phyloP scores from a whole-genome alignment of 2,113 vertebrate genomes.

The Trochalopteron elliotii region DNA sequence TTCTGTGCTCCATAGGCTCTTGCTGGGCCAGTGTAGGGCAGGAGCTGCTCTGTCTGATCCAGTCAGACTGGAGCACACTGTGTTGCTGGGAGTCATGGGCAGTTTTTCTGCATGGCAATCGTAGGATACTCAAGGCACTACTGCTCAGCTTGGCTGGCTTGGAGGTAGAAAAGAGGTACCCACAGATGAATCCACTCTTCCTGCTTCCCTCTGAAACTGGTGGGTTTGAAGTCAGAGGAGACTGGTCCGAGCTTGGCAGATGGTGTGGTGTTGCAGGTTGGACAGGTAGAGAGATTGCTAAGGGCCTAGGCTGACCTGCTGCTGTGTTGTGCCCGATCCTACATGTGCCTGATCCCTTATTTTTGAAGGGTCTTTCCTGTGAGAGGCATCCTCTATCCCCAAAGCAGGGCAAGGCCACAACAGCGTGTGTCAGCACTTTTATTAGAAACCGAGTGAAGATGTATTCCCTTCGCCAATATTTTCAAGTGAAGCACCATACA shows the following conservation, averaged over 20 bases:
- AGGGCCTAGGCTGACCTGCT: neutral
- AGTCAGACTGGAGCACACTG: neutral
- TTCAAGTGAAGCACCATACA: conserved; percentile 7
- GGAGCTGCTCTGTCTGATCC: neutral
- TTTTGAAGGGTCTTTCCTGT: neutral
- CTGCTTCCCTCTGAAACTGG: neutral
- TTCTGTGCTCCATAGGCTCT: neutral
- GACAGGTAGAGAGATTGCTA: neutral
- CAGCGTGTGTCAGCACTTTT: conserved; percentile 32
- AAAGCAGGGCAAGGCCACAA: neutral
- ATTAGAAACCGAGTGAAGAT: conserved; percentile 11
- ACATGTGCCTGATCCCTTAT: neutral
- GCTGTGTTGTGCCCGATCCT: neutral
- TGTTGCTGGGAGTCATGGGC: neutral
- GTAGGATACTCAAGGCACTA: neutral
- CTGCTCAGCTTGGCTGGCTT: neutral
- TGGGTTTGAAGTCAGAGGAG: neutral
- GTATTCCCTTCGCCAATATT: neutral
- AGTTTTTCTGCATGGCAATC: rapidly evolving
- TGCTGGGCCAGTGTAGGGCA: neutral
- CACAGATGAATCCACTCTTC: neutral
- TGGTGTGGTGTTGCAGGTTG: neutral
- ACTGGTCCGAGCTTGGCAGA: neutral
- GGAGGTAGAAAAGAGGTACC: neutral
- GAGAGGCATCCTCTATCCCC: neutral